These are phyloP conservation scores for Pseudorectes ferrugineus DNA, from an alignment of 2,113 vertebrate genomes.

Conservation along the genomic window DNA sequence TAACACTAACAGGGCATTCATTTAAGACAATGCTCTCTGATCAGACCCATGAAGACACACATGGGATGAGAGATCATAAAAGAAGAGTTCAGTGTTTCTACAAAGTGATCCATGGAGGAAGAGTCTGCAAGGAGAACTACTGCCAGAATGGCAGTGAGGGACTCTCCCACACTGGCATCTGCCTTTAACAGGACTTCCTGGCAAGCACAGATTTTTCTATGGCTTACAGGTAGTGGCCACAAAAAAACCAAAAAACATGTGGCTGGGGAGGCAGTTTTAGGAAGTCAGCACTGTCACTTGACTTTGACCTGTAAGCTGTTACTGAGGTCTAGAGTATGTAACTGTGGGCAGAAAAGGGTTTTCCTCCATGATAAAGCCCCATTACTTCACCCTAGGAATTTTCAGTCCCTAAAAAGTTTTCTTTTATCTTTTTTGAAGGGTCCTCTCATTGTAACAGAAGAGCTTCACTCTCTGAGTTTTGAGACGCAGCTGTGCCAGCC, in stretches of 20 bases:
- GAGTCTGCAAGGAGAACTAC: neutral
- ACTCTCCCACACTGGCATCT: neutral
- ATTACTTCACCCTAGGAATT: neutral
- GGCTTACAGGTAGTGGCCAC: neutral
- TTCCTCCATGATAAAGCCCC: neutral
- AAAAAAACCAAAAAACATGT: fast-evolving
- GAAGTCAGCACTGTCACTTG: neutral
- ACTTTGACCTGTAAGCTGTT: neutral
- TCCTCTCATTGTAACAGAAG: slow-evolving; percentile 95
- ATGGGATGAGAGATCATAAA: neutral
- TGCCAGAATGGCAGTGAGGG: neutral
- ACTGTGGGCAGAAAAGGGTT: neutral
- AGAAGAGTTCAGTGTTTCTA: neutral
- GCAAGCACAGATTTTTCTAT: neutral
- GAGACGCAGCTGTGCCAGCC: slow-evolving; percentile 91
- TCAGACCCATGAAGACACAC: neutral
- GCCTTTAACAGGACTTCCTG: neutral
- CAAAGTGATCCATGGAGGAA: fast-evolving
- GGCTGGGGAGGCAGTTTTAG: neutral
- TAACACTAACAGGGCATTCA: neutral
- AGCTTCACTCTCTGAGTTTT: slow-evolving; percentile 94
- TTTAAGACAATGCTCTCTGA: neutral
- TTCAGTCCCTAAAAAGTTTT: neutral
- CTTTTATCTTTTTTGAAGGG: slow-evolving; percentile 68
- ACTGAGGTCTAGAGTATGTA: neutral